These are phyloP conservation scores for Heliocidaris tuberculata DNA, from an alignment of 35 echinoderm and acorn worm genomes.

Conservation along the genomic window DNA sequence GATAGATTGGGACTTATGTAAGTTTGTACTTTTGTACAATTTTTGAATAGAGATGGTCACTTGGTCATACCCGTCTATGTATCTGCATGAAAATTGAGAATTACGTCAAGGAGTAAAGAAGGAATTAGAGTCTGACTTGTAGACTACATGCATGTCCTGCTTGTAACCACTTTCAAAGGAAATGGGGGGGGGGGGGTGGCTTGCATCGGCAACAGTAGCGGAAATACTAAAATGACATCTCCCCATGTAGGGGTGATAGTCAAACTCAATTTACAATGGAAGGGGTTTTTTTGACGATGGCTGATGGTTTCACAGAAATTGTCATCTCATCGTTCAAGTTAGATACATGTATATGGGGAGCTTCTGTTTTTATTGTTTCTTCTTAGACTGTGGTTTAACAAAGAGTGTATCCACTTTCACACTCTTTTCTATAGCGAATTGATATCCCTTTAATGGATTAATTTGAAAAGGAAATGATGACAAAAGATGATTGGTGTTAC, in stretches of 20 bases:
- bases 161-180: neutral
- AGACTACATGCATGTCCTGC: neutral
- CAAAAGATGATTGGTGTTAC: no score
- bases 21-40: neutral
- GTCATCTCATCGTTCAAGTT: neutral
- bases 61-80: neutral
- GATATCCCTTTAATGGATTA: neutral
- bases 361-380: no score
- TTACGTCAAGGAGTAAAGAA: neutral
- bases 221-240: neutral
- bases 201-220: neutral
- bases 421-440: neutral
- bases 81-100: neutral
- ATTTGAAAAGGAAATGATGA: neutral
- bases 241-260: neutral
- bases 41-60: neutral
- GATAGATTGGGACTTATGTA: neutral
- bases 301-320: neutral
- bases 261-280: neutral
- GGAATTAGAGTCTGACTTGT: neutral
- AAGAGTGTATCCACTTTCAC: neutral
- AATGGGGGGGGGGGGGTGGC: neutral
- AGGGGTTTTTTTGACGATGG: neutral
- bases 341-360: neutral
- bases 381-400: neutral